These are phyloP conservation scores for Eledona agricola DNA, from an alignment of 2,888 invertebrate species.

Conservation along the genomic window DNA sequence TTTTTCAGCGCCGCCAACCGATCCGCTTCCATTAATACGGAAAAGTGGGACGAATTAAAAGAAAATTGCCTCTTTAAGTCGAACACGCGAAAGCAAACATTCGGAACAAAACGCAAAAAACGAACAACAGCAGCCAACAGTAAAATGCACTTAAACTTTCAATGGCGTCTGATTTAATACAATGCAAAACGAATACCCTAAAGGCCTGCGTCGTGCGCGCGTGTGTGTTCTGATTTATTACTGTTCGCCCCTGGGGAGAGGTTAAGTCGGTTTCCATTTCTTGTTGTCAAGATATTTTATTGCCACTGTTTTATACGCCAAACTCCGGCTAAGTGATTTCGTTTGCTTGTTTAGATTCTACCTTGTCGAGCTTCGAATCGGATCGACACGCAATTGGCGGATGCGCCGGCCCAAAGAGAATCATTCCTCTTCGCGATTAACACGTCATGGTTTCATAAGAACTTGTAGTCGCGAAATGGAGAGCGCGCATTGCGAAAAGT, in stretches of 20 bases:
- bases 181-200: constrained; percentile 43
- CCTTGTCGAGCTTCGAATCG: too few relatives aligned
- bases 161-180: constrained; percentile 43
- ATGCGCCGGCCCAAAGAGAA: too few relatives aligned
- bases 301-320: constrained; percentile 43
- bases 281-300: constrained; percentile 47
- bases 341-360: too few relatives aligned
- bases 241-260: constrained; percentile 37
- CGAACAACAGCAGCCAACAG: constrained; percentile 36
- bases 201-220: constrained; percentile 29
- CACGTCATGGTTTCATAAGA: too few relatives aligned
- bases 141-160: constrained; percentile 46
- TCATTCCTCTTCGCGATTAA: too few relatives aligned
- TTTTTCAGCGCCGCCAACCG: constrained; percentile 1
- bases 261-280: constrained; percentile 44
- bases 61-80: constrained; percentile 15
- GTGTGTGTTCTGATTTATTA: constrained; percentile 44
- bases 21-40: constrained; percentile 14
- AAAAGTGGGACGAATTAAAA: constrained; percentile 10
- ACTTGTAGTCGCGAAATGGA: constrained; percentile 19
- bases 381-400: too few relatives aligned
- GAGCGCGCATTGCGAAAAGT: constrained; percentile 28
- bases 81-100: constrained; percentile 26
- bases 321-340: constrained; percentile 29
- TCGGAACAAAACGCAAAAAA: constrained; percentile 26